Evolutionary conservation across 2,888 invertebrate species (phyloP).

Genomic region (Tetanocera ferruginea): DNA sequence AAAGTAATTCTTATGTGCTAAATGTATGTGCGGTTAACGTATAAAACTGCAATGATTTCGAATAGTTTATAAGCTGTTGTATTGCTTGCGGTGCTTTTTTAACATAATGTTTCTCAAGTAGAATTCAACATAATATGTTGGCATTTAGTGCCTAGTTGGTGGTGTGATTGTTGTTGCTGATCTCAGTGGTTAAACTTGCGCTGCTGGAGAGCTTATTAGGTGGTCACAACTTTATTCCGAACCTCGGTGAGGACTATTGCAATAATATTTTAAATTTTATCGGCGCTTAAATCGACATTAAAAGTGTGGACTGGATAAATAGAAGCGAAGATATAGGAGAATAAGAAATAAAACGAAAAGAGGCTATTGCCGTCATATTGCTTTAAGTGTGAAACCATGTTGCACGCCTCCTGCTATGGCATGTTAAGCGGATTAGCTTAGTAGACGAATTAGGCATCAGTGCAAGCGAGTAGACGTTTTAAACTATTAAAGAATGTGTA

Average conservation of each 20-base stretch:
- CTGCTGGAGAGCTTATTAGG: slow-evolving; percentile 3
- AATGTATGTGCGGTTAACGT: neutral
- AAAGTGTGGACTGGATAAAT: neutral
- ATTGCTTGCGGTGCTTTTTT: neutral
- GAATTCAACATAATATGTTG: too few species aligned
- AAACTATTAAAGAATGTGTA: too few species aligned
- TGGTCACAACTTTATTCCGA: slow-evolving; percentile 20
- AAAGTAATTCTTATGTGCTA: neutral
- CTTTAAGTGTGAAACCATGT: too few species aligned
- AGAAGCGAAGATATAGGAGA: too few species aligned
- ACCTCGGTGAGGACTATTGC: neutral
- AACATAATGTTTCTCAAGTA: too few species aligned
- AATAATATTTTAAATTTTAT: slow-evolving; percentile 25
- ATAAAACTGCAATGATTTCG: neutral
- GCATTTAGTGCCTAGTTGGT: neutral
- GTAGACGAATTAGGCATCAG: too few species aligned
- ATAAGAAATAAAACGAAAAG: too few species aligned
- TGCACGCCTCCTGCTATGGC: too few species aligned
- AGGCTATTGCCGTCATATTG: too few species aligned
- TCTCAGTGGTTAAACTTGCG: neutral
- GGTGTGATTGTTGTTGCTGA: neutral
- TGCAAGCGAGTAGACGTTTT: too few species aligned
- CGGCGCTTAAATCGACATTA: slow-evolving; percentile 6
- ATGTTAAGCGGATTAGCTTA: too few species aligned
- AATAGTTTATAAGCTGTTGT: neutral